Evolutionary conservation across 2,888 invertebrate genomes (phyloP), one percentile per base, ranked within the genome.

Genomic region (Malacosoma neustria): DNA sequence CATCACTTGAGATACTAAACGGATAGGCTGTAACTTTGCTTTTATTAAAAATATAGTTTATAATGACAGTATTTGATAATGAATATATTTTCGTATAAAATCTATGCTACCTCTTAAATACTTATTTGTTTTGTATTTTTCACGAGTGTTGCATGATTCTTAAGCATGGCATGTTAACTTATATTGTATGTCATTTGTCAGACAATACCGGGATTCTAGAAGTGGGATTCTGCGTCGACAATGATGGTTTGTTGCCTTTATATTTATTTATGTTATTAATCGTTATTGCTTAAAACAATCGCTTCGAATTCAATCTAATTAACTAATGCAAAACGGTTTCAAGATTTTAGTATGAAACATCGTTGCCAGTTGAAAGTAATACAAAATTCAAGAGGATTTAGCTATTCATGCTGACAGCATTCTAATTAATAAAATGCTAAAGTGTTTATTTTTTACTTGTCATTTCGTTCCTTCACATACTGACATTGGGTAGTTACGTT

Each of bases 121-220:
- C n/a, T 22, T 22, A 9, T 22, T 22, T 22, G 22, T 53, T 54
- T 45, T 54, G 46, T 64, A 43, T 56, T 57, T 48, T 46, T 41
- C 67, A 62, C 61, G 61, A 63, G 68, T 76, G 69, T 65, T 72
- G 82, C 81, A 82, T 81, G 81, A 66, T 68, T 51, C 65, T 68
- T 66, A 57, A 63, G 84, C 84, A 84, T 84, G 82, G 84, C 84
- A 85, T 85, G 84, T 67, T 82, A 80, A 82, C 66, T 57, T 74
- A 64, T 65, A 64, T 74, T 82, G 68, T 85, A 73, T 82, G 74
- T 70, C 54, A 72, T 84, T 82, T 82, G 74, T 81, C 84, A 85
- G 85, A 81, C 80, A 64, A 79, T 82, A 71, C 80, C 82, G 69
- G 84, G 85, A 76, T 82, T 81, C 84, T 85, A 85, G 79, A 69